Base-by-base conservation (phyloP, 2,113 vertebrate species). In the Bolborhynchus lineola region DNA sequence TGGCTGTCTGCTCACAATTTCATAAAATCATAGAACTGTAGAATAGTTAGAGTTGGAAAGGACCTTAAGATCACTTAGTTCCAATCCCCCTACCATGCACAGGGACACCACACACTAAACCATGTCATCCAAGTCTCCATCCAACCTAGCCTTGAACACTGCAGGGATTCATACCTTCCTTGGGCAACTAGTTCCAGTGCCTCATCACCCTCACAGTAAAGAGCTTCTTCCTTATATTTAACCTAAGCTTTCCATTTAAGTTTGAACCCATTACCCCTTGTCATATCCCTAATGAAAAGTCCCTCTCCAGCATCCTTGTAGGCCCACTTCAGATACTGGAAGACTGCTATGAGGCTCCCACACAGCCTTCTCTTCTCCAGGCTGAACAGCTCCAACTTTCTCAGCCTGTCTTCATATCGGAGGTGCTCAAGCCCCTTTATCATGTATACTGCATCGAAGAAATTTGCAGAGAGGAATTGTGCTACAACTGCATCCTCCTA, bases 361-460 rank as follows among this genome's bases (percentile, higher is more conserved):
- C 2, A 4, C 31, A n/a, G 19, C 17, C 53, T 55, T 55, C 29
- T 59, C 55, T n/a, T 59, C 55, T 59, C 20, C 33, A n/a, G 55
- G 33, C 55, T n/a, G 55, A 59, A 59, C 55, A 59, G 55, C 55
- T 21, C 33, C 33, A n/a, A 14, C 13, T 7, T n/a, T n/a, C 33
- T 59, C 33, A 21, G 33, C 20, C 55, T 59, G 20, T 59, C 33
- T 59, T 21, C 33, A n/a, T 23, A 59, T 6, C 12, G 19, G 33
- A 59, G 55, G 31, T n/a, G 33, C 33, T 59, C 4, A 2, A 59
- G 57, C 20, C n/a, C 57, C 33, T 14, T 59, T 16, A 35, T n/a
- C 12, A n/a, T n/a, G 70, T 29, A 25, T 31, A 13, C 24, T 23
- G 4, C 12, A 65, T 21, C 0, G 0, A 17, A 74, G 37, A 50